Evolutionary conservation across 2,797 vertebrate species (phyloP).

Genomic region (Margarornis squamiger): DNA sequence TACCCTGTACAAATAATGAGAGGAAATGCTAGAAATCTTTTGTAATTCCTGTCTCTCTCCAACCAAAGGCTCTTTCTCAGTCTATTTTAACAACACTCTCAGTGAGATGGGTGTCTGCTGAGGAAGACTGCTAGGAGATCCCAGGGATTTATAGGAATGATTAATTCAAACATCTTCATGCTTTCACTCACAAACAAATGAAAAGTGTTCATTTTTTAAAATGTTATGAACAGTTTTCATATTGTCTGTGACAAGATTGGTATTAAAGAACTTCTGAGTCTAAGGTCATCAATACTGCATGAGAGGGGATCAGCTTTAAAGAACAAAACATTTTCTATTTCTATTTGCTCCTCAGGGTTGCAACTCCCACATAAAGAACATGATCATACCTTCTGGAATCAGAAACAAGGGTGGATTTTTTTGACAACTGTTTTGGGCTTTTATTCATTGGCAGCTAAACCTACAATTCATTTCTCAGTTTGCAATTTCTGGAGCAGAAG

Average conservation of each 20-base stretch:
- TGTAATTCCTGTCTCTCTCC: background rate
- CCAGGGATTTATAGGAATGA: background rate
- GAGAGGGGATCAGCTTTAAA: background rate
- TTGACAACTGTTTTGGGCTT: background rate
- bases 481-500: conserved; percentile 5
- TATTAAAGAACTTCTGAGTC: background rate
- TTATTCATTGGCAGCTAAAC: background rate
- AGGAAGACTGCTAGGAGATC: background rate
- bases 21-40: background rate
- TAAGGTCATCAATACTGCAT: background rate
- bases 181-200: background rate
- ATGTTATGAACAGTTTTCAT: background rate
- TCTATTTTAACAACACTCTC: background rate
- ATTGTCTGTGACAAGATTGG: background rate
- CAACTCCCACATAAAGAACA: background rate
- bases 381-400: background rate
- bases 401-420: background rate
- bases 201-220: background rate
- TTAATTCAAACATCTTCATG: background rate
- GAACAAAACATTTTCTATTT: background rate
- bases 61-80: background rate
- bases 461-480: background rate
- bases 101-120: background rate
- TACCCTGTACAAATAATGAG: background rate
- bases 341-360: background rate